phyloP scores from a whole-genome alignment of 2,797 vertebrate genomes.

The Dryobates pubescens region DNA sequence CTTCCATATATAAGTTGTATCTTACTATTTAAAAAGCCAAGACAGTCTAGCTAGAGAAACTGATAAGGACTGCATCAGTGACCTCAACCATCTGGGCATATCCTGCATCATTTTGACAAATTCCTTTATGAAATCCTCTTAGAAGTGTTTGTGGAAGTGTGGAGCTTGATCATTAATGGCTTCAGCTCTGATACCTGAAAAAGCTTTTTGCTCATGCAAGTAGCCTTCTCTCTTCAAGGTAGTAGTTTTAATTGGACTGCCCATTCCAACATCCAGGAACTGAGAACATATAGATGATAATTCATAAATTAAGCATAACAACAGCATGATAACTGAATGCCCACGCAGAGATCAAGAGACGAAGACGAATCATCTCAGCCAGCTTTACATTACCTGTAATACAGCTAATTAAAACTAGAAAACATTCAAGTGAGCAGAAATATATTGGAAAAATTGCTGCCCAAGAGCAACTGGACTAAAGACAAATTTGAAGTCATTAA shows the following conservation, averaged over 20 bases:
- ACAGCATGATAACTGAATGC: not conserved
- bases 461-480: not conserved
- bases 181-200: not conserved
- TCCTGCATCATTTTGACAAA: not conserved
- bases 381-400: not conserved
- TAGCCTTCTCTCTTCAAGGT: not conserved
- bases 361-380: not conserved
- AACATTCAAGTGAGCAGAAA: not conserved
- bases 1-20: not conserved
- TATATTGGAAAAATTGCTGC: not conserved
- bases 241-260: not conserved
- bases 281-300: not conserved
- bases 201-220: not conserved
- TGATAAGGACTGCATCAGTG: not conserved
- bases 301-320: not conserved
- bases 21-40: not conserved
- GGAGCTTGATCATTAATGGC: not conserved
- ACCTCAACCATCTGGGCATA: not conserved
- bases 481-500: not conserved
- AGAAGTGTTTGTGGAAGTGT: not conserved
- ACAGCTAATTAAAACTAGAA: not conserved
- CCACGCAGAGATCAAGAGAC: not conserved
- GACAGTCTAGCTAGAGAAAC: not conserved
- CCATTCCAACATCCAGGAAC: not conserved
- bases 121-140: not conserved